These are phyloP conservation scores for Urophycis tenuis DNA, from an alignment of 2,797 vertebrate species.

Conservation along the genomic window DNA sequence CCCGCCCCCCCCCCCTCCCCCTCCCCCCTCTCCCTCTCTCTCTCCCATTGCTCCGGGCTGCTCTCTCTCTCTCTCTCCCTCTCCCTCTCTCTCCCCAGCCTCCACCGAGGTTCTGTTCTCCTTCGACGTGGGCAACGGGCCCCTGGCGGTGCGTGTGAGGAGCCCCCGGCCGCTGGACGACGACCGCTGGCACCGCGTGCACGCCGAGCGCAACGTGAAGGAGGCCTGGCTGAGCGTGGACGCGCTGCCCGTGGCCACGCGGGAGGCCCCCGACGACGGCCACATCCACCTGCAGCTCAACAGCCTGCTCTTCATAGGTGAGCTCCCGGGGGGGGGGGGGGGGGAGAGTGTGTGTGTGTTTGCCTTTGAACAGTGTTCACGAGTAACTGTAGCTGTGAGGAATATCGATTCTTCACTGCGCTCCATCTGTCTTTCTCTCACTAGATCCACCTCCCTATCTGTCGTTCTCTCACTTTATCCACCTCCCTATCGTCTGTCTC, in stretches of 20 bases:
- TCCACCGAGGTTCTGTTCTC: constrained; percentile 83
- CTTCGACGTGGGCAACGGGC: constrained; percentile 92
- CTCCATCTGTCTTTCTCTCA: not conserved
- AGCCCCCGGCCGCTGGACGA: constrained; percentile 74
- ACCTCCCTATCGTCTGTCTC: not conserved
- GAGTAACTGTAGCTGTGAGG: not conserved
- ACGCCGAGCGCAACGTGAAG: constrained; percentile 84
- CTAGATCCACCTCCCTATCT: not conserved
- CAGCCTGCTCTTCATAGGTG: constrained; percentile 94
- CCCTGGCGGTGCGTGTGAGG: constrained; percentile 73
- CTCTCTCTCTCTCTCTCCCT: not conserved
- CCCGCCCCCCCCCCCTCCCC: no score
- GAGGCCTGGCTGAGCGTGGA: constrained; percentile 85
- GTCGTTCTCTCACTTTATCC: no score
- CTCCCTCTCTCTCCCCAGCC: constrained; percentile 59
- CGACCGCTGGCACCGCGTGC: constrained; percentile 85
- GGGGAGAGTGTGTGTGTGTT: no score
- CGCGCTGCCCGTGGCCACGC: constrained; percentile 66
- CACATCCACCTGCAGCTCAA: constrained; percentile 88
- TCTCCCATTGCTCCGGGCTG: no score
- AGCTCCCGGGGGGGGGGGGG: not conserved
- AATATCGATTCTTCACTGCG: not conserved
- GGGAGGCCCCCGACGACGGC: constrained; percentile 76
- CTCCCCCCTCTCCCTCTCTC: not conserved
- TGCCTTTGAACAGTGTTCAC: not conserved